Conservation (phyloP, 23 tunicate genomes). For the Trididemnum clinides region DNA sequence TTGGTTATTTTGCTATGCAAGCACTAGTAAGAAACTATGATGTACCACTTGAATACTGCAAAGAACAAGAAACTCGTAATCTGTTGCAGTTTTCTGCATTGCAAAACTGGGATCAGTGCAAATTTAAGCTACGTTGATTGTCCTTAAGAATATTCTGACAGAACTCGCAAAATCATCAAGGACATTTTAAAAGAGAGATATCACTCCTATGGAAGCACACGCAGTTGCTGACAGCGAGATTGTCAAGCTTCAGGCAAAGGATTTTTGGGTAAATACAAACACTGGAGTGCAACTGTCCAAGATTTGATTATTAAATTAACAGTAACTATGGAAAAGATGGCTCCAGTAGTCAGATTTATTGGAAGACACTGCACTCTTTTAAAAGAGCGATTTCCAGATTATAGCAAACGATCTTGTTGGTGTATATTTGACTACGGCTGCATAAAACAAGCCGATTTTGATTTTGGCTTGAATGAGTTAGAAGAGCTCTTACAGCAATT, state of each 20-base stretch:
- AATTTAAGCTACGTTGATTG: constrained; percentile 25
- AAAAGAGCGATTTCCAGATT: constrained; percentile 32
- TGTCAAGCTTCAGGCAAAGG: constrained; percentile 17
- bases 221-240: constrained; percentile 34
- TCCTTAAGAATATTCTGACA: constrained; percentile 38
- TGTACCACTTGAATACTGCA: too few species aligned
- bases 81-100: constrained; percentile 36
- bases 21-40: constrained; percentile 49
- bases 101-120: constrained; percentile 50
- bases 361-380: constrained; percentile 33
- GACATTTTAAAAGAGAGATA: constrained; percentile 34
- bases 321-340: constrained; percentile 24
- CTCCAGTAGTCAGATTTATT: too few species aligned
- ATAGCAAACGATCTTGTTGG: constrained; percentile 18
- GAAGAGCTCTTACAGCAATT: constrained; percentile 20
- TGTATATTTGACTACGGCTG: too few species aligned
- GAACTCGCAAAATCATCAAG: constrained; percentile 42
- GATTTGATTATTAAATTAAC: not conserved
- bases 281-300: too few species aligned
- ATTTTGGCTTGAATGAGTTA: constrained; percentile 42
- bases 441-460: too few species aligned
- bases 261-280: constrained; percentile 39
- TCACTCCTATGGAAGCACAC: constrained; percentile 44
- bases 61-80: constrained; percentile 46
- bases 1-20: constrained; percentile 49